Evolutionary conservation across 2,797 vertebrate species (phyloP), one percentile per base, ranked within the genome.

Genomic region (Gastrophryne carolinensis): DNA sequence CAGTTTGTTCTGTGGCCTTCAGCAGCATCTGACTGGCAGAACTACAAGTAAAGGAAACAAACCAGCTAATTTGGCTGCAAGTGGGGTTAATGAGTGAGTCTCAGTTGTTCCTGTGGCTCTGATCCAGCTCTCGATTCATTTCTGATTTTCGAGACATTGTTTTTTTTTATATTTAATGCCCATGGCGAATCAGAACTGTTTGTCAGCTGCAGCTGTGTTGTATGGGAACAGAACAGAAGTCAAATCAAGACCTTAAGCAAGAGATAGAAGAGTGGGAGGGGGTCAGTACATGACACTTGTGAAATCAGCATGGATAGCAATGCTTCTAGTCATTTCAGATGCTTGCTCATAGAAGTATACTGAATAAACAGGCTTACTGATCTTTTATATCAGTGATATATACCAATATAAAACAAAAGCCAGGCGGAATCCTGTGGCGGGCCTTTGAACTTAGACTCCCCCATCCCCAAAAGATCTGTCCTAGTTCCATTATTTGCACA

Each of bases 191-290:
- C 75, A 57, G 13, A 26, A 27, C 57, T 64, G 30, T 69, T 57
- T 75, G 74, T 72, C 67, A 65, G 29, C 60, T 65, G 67, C 75
- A 78, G 75, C 67, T 78, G 75, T 58, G 50, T 13, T 39, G 60
- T 58, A 70, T 78, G 75, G 75, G 75, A 78, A 78, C 67, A 27
- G n/a, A 4, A 64, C 58, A 68, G 34, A 26, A 34, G 37, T 57
- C 54, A 9, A 35, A 68, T 10, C 49, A n/a, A 37, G 66, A 57
- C 50, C 52, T 54, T 17, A 52, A 56, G 15, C 27, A 56, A 12
- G n/a, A 13, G 44, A 35, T 39, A 10, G 29, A n/a, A 47, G 13
- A 34, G 5, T 6, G 23, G 11, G n/a, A 9, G 5, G n/a, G 30
- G 30, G 61, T 4, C 13, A 7, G 34, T 41, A 32, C 57, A 66